Conservation (phyloP, 2,888 invertebrate species). For the Sphecodes monilicornis region DNA sequence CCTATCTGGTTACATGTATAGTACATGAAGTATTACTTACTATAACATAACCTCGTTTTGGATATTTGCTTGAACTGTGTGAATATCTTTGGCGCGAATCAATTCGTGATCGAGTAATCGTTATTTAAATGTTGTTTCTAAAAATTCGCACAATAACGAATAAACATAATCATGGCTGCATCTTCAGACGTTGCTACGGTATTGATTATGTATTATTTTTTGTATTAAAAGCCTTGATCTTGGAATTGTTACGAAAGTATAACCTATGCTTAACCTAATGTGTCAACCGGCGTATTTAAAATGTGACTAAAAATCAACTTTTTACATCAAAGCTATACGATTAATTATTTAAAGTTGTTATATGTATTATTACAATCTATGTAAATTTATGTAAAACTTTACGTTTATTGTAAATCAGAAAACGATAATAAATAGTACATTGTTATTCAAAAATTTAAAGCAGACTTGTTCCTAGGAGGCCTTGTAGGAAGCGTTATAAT, state of each 20-base stretch:
- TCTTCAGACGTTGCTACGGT: conserved; percentile 81
- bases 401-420: conserved; percentile 11
- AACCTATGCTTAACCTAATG: conserved; percentile 38
- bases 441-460: background rate
- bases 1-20: too few relatives aligned
- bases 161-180: conserved; percentile 73
- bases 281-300: conserved; percentile 19
- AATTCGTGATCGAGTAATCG: background rate
- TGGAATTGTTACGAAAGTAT: conserved; percentile 8
- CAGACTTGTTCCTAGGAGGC: background rate
- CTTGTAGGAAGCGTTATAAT: background rate
- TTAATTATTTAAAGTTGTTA: background rate
- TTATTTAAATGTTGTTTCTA: conserved; percentile 49
- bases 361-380: conserved; percentile 21
- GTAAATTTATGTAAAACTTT: conserved; percentile 6
- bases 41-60: background rate
- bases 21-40: too few relatives aligned
- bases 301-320: background rate
- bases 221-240: conserved; percentile 12
- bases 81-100: conserved; percentile 36
- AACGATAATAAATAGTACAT: background rate
- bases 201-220: conserved; percentile 45
- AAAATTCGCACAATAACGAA: conserved; percentile 29
- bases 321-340: background rate
- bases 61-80: background rate